Conservation (phyloP, 1,140 invertebrate species). For the Ceratitis capitata region DNA sequence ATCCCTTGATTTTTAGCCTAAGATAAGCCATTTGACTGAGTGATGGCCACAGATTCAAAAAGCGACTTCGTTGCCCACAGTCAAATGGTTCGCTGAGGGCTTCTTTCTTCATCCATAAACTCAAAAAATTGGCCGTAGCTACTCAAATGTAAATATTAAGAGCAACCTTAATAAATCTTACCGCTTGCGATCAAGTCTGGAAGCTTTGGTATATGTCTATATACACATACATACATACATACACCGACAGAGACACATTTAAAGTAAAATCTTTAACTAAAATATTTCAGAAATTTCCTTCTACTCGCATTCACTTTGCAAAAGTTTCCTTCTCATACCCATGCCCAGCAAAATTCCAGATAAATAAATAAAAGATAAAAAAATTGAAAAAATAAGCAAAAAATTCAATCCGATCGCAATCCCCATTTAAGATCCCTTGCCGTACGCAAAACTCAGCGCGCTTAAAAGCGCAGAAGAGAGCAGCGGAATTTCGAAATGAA, state of each 20-base stretch:
- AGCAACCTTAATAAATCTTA: not conserved
- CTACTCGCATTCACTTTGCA: not conserved
- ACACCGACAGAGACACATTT: not conserved
- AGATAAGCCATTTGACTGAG: too few relatives aligned
- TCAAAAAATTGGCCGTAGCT: too few relatives aligned
- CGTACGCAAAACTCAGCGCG: not conserved
- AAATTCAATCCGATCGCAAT: constrained; percentile 23
- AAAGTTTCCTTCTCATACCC: not conserved
- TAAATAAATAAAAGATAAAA: not conserved
- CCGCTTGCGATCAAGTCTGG: not conserved
- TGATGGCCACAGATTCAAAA: too few relatives aligned
- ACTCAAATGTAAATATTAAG: too few relatives aligned
- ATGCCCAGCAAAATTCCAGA: not conserved
- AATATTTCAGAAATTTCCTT: constrained; percentile 11
- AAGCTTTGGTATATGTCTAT: not conserved
- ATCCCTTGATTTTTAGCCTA: too few relatives aligned
- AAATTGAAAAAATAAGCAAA: too few relatives aligned
- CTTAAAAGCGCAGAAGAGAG: not conserved
- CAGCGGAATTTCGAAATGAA: constrained; percentile 19
- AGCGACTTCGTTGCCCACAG: too few relatives aligned
- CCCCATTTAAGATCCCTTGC: not conserved
- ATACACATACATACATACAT: not conserved
- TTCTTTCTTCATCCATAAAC: too few relatives aligned
- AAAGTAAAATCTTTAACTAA: not conserved
- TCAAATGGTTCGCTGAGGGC: too few relatives aligned